phyloP scores from a whole-genome alignment of 2,113 vertebrate genomes.

The Oncorhynchus mykiss region DNA sequence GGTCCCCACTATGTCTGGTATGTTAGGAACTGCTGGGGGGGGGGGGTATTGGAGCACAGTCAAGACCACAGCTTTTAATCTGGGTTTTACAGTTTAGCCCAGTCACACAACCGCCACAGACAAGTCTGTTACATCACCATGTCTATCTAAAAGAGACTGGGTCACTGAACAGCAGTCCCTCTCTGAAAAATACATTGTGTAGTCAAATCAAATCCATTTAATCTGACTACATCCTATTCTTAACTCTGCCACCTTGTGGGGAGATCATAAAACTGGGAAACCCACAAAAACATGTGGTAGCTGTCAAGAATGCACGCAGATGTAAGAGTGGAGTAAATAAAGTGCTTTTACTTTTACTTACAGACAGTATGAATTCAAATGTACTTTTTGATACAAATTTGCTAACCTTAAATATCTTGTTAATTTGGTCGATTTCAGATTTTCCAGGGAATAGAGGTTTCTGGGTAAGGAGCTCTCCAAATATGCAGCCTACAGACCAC shows the following conservation, averaged over 20 bases:
- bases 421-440: constrained; percentile 97
- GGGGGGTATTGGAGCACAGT: background rate
- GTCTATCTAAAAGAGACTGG: background rate
- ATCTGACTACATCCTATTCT: constrained; percentile 4
- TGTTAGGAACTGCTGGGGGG: constrained; percentile 23
- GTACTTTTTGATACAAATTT: constrained; percentile 28
- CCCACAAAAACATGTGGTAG: background rate
- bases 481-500: constrained; percentile 99
- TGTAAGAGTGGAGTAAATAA: constrained; percentile 10
- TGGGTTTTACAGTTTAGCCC: background rate
- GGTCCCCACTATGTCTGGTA: constrained; percentile 22
- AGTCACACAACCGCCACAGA: background rate
- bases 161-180: background rate
- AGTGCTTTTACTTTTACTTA: constrained; percentile 16
- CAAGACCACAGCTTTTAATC: constrained; percentile 13
- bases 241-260: constrained; percentile 47
- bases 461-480: constrained; percentile 95
- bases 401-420: constrained; percentile 95
- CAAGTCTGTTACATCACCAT: background rate
- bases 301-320: background rate
- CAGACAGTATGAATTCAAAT: constrained; percentile 16
- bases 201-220: constrained; percentile 11
- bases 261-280: constrained; percentile 14
- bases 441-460: constrained; percentile 97
- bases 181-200: background rate